Evolutionary conservation across 1,140 invertebrate species (phyloP).

Genomic region (Tetragonula clypearis): DNA sequence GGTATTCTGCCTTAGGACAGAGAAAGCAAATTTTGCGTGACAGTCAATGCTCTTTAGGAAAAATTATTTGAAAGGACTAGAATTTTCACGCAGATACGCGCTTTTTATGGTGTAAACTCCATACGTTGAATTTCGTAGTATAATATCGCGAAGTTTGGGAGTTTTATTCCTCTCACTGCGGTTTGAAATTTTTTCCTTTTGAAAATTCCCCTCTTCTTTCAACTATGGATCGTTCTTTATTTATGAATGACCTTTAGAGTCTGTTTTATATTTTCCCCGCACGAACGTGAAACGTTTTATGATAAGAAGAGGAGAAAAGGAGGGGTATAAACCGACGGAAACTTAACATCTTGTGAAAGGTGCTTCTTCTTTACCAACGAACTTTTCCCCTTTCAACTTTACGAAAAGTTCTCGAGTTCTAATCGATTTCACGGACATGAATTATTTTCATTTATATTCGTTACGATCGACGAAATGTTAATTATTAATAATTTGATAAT

Average conservation of each 20-base stretch:
- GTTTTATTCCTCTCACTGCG: not conserved
- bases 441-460: not conserved
- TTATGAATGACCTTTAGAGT: not conserved
- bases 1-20: no score
- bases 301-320: not conserved
- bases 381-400: not conserved
- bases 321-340: not conserved
- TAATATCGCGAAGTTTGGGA: not conserved
- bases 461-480: no score
- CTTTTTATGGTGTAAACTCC: no score
- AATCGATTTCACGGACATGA: not conserved
- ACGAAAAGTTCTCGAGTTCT: not conserved
- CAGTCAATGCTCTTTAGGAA: no score
- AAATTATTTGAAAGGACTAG: no score
- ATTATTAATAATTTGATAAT: no score
- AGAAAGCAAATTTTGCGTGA: no score
- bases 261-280: not conserved
- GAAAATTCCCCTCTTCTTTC: not conserved
- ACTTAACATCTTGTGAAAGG: not conserved
- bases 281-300: not conserved
- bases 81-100: no score
- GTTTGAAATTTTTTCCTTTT: not conserved
- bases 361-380: not conserved
- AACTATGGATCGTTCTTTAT: not conserved
- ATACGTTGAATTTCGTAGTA: no score